These are phyloP conservation scores for Glaucopsyche alexis DNA, from an alignment of 2,888 invertebrate species.

Conservation along the genomic window DNA sequence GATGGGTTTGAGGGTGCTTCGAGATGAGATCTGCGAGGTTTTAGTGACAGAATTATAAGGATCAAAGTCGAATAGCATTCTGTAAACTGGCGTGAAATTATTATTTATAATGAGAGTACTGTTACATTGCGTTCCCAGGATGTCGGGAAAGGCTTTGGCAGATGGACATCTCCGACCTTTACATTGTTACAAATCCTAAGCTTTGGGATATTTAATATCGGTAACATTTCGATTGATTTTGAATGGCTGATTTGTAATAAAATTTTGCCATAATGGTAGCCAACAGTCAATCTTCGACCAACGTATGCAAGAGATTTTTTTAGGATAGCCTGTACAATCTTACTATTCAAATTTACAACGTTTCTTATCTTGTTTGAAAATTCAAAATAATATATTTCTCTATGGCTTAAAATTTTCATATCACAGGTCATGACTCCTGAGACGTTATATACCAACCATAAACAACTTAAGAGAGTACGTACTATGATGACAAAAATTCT, in stretches of 20 bases:
- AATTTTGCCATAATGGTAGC: not conserved
- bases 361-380: conserved; percentile 11
- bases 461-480: not conserved
- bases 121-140: conserved; percentile 36
- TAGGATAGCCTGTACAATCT: not conserved
- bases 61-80: conserved; percentile 21
- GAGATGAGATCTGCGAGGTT: not conserved
- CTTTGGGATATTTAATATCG: conserved; percentile 9
- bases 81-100: conserved; percentile 32
- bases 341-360: not conserved
- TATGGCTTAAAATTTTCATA: not conserved
- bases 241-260: not conserved
- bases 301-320: not conserved
- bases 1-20: conserved; percentile 39
- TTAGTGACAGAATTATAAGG: conserved; percentile 17
- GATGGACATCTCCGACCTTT: conserved; percentile 37
- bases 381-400: conserved; percentile 4
- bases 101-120: conserved; percentile 34
- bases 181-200: conserved; percentile 8
- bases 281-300: not conserved
- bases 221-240: conserved; percentile 6
- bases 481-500: not conserved
- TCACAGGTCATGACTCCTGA: not conserved
- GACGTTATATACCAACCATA: conserved; percentile 6
- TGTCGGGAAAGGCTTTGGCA: conserved; percentile 33